These are phyloP conservation scores for Chitala chitala DNA, from an alignment of 2,113 vertebrate species.

Conservation along the genomic window DNA sequence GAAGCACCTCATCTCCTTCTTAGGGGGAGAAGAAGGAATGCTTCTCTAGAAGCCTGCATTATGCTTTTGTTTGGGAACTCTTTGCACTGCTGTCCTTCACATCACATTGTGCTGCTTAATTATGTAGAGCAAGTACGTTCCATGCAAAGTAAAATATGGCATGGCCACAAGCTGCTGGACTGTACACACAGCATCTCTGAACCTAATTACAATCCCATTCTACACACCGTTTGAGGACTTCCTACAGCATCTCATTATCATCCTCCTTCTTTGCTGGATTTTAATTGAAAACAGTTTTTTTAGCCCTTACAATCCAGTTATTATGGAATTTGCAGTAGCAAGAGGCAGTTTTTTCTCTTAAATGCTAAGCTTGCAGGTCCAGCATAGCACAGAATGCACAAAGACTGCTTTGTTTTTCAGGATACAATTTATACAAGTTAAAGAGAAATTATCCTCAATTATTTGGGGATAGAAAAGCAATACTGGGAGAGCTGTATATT, in stretches of 20 bases:
- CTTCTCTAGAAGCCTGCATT: no score
- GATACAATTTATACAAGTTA: no score
- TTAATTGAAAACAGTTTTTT: conserved; percentile 5
- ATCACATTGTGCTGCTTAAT: conserved; percentile 12
- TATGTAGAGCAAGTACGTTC: conserved; percentile 15
- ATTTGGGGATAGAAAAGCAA: no score
- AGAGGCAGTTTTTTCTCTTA: no score
- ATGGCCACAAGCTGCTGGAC: background rate
- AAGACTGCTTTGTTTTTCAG: no score
- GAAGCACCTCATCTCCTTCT: background rate
- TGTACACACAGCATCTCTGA: background rate
- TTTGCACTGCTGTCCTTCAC: conserved; percentile 8
- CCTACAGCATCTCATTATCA: background rate
- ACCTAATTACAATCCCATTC: background rate
- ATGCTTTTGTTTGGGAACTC: no score
- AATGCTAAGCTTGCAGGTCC: no score
- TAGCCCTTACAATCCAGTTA: background rate
- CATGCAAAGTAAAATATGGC: background rate
- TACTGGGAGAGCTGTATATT: no score
- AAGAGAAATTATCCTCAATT: no score
- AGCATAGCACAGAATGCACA: no score
- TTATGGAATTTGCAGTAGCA: background rate
- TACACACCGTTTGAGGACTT: background rate
- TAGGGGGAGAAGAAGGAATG: no score
- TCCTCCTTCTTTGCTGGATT: background rate